Conservation (phyloP, 2,113 vertebrate species). For the Emydura subglobosa region DNA sequence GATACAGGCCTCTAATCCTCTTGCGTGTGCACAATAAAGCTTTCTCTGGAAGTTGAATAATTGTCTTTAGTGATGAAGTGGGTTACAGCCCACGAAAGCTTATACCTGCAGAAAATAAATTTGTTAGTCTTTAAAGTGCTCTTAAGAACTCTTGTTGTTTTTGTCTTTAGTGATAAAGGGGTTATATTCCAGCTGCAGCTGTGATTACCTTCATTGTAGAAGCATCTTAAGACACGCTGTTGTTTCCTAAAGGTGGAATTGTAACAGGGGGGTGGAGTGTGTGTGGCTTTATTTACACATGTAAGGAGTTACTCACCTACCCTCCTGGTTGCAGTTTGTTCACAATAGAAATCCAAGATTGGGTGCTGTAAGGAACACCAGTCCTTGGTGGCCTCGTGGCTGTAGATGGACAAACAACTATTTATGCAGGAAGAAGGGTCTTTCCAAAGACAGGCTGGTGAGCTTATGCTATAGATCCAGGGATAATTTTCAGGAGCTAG, state of each 20-base stretch:
- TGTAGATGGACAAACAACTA: neutral
- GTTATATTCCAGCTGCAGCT: neutral
- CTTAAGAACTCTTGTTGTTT: too few species aligned
- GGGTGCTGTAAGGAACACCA: neutral
- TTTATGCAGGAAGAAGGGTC: neutral
- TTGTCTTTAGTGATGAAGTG: neutral
- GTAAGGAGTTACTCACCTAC: too few species aligned
- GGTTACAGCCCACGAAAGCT: neutral
- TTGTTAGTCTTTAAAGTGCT: too few species aligned
- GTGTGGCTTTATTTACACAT: too few species aligned
- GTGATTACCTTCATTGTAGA: neutral
- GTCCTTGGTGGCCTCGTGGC: neutral
- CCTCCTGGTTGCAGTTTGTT: neutral
- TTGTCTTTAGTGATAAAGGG: neutral
- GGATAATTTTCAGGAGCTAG: neutral
- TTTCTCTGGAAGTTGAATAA: neutral
- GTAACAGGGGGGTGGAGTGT: neutral
- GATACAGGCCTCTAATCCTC: neutral
- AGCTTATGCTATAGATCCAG: neutral
- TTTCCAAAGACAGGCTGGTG: neutral
- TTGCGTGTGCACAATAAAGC: neutral
- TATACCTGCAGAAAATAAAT: too few species aligned
- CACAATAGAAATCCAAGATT: neutral
- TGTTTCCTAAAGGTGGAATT: neutral
- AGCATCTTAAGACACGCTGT: too few species aligned